A percentile compares a stretch with the other conserved stretches of the same genome.
phyloP scores from a whole-genome alignment of 1,140 invertebrate species.

The Tribolium castaneum region DNA sequence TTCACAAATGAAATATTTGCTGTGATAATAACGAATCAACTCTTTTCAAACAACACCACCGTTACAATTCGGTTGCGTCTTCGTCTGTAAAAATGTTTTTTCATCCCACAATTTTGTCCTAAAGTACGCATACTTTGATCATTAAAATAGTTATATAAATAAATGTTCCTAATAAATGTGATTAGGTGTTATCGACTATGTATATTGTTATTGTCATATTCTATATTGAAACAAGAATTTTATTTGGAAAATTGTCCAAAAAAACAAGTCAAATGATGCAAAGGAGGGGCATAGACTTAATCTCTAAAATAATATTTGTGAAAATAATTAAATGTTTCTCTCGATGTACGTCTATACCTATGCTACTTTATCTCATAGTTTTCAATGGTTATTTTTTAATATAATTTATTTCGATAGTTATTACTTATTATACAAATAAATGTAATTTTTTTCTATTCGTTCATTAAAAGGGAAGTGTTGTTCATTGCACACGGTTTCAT shows the following conservation, averaged over 20 bases:
- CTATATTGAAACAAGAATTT: conserved; percentile 38
- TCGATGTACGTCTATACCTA: conserved; percentile 52
- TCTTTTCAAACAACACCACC: background rate
- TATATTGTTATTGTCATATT: conserved; percentile 41
- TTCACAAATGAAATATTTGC: conserved; percentile 19
- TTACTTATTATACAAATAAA: conserved; percentile 23
- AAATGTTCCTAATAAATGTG: conserved; percentile 59
- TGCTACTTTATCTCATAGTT: conserved; percentile 17
- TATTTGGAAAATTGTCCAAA: conserved; percentile 45
- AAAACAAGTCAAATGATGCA: conserved; percentile 43
- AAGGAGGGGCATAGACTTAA: conserved; percentile 62
- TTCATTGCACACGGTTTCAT: conserved; percentile 3
- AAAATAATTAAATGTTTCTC: conserved; percentile 53
- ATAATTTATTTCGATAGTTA: conserved; percentile 23
- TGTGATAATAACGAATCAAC: conserved; percentile 12
- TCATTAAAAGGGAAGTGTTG: conserved; percentile 38
- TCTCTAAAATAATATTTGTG: conserved; percentile 51
- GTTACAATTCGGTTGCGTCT: background rate
- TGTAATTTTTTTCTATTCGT: conserved; percentile 42
- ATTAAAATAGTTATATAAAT: conserved; percentile 51
- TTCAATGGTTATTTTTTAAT: conserved; percentile 32
- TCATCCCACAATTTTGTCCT: conserved; percentile 51
- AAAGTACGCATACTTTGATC: conserved; percentile 46
- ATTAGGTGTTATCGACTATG: conserved; percentile 51
- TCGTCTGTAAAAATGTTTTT: conserved; percentile 39